Percentiles rank a stretch among this genome's conserved stretches.
Conservation (phyloP, 2,797 vertebrate genomes). For the Anolis apletophallus region DNA sequence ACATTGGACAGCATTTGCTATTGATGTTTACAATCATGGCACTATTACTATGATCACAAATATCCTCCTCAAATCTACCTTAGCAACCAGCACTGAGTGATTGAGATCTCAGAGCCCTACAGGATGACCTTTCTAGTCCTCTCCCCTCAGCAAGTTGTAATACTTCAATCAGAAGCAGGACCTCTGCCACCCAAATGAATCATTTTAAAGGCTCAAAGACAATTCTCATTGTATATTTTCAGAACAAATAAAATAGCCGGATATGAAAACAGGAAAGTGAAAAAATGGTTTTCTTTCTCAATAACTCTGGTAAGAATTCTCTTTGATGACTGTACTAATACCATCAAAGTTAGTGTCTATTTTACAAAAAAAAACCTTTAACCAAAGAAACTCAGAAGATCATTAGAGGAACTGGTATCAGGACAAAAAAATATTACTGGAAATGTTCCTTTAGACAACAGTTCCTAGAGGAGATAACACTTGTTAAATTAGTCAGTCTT, state of each 20-base stretch:
- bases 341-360: neutral
- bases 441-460: too few relatives aligned
- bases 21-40: too few relatives aligned
- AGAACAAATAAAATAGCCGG: neutral
- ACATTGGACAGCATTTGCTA: too few relatives aligned
- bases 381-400: neutral
- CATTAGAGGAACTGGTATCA: neutral
- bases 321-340: neutral
- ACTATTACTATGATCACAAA: too few relatives aligned
- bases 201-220: neutral
- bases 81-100: too few relatives aligned
- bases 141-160: too few relatives aligned
- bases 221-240: neutral
- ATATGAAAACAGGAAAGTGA: neutral
- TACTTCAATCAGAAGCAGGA: too few relatives aligned
- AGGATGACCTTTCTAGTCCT: too few relatives aligned
- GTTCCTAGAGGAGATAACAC: neutral
- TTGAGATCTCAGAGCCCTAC: too few relatives aligned
- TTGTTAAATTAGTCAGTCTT: neutral
- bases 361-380: neutral
- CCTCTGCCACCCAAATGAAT: neutral
- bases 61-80: too few relatives aligned
- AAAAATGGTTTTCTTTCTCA: neutral
- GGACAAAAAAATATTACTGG: too few relatives aligned
- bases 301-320: neutral